These are phyloP conservation scores for Cynodonichthys magdalenae DNA, from an alignment of 2,797 vertebrate genomes.

Conservation along the genomic window DNA sequence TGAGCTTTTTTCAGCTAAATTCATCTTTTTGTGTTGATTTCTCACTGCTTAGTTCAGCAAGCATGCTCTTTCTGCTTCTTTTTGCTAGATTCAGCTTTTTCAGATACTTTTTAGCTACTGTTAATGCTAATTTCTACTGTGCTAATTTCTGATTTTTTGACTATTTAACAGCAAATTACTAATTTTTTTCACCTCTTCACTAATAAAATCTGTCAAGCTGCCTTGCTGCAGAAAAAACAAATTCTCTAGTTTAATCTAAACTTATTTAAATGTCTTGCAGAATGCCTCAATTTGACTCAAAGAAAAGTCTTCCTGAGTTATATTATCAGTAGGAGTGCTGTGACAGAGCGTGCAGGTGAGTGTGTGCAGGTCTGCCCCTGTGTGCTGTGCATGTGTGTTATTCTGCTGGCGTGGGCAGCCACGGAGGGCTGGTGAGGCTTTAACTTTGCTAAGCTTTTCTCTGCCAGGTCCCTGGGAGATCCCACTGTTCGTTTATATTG, in stretches of 20 bases:
- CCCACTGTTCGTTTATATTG: slow-evolving; percentile 98
- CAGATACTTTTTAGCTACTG: no score
- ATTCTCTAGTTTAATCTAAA: background rate
- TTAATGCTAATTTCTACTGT: no score
- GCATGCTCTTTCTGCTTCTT: no score
- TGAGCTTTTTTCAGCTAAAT: no score
- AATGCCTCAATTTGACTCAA: background rate
- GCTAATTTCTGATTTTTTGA: no score
- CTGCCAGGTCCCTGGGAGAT: slow-evolving; percentile 91
- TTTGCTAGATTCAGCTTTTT: no score
- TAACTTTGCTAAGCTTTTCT: slow-evolving; percentile 98
- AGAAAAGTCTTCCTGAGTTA: background rate
- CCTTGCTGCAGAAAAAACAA: no score
- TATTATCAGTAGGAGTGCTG: slow-evolving; percentile 12
- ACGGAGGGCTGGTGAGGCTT: slow-evolving; percentile 93
- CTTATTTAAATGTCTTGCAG: background rate
- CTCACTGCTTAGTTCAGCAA: no score
- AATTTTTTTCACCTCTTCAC: no score
- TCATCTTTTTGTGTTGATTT: no score
- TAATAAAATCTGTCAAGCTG: no score
- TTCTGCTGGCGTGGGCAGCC: slow-evolving; percentile 83
- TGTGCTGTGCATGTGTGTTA: slow-evolving; percentile 48
- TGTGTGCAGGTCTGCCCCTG: slow-evolving; percentile 37
- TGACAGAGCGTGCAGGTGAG: slow-evolving; percentile 20
- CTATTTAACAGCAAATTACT: no score